phyloP scores from a whole-genome alignment of 2,888 invertebrate genomes.

The Pasiphila rectangulata region DNA sequence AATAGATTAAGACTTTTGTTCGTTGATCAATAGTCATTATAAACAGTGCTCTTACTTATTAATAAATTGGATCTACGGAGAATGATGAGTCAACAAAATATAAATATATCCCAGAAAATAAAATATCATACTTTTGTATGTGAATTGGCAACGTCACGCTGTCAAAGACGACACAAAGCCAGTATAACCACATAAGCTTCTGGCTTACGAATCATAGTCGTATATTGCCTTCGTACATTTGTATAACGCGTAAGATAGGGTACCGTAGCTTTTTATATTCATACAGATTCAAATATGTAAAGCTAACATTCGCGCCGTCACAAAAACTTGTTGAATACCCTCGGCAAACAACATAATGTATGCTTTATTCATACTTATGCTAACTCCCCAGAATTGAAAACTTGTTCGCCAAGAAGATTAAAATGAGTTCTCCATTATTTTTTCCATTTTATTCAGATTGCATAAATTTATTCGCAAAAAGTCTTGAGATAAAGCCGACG shows the following conservation, averaged over 20 bases:
- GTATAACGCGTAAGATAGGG: conserved; percentile 1
- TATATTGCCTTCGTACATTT: conserved; percentile 1
- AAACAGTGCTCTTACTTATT: too few species aligned
- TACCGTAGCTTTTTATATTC: conserved; percentile 17
- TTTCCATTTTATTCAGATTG: conserved; percentile 22
- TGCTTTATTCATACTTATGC: conserved; percentile 43
- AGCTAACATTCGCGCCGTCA: conserved; percentile 16
- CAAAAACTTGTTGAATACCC: conserved; percentile 47
- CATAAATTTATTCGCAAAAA: neutral
- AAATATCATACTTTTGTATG: too few species aligned
- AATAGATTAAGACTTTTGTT: too few species aligned
- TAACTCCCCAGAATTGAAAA: conserved; percentile 34
- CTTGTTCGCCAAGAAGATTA: conserved; percentile 40
- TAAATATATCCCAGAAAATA: too few species aligned
- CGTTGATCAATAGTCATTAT: too few species aligned
- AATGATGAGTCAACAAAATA: too few species aligned
- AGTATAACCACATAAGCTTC: conserved; percentile 2
- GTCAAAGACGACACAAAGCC: neutral
- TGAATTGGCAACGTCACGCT: neutral
- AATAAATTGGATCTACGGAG: too few species aligned
- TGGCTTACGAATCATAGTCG: neutral
- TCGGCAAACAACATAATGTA: conserved; percentile 44
- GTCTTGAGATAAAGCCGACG: neutral
- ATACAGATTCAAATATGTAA: conserved; percentile 19
- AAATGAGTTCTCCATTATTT: conserved; percentile 33